Conservation (phyloP, 2,888 invertebrate genomes). For the Seira sanloemensis region DNA sequence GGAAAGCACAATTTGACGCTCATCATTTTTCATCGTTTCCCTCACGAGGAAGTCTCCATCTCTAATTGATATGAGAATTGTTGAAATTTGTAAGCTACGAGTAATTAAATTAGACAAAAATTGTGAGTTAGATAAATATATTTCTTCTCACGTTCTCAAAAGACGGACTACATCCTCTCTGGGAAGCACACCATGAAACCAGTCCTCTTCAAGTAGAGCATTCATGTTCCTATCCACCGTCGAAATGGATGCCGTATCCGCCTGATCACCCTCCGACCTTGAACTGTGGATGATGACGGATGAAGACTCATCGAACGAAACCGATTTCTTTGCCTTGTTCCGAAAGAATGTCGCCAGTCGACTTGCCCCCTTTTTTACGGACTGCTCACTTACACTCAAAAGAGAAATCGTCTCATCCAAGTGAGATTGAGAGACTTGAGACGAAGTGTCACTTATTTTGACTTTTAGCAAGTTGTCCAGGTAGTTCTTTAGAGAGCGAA, state of each 20-base stretch:
- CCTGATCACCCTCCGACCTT: conserved; percentile 48
- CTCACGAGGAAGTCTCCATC: conserved; percentile 97
- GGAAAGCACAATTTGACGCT: conserved; percentile 93
- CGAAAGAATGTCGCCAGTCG: conserved; percentile 67
- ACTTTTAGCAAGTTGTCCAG: conserved; percentile 65
- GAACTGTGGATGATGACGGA: conserved; percentile 39
- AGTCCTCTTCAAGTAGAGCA: conserved; percentile 87
- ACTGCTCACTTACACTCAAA: conserved; percentile 64
- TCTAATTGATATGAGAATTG: conserved; percentile 77
- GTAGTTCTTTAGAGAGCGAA: conserved; percentile 61
- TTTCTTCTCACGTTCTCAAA: conserved; percentile 78
- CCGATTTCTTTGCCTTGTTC: conserved; percentile 63
- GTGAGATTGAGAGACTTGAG: conserved; percentile 50
- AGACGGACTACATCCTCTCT: conserved; percentile 96
- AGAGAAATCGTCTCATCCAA: conserved; percentile 68
- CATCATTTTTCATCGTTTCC: conserved; percentile 93
- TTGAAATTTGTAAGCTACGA: background rate
- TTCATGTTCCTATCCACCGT: conserved; percentile 69
- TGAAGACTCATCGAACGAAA: conserved; percentile 69
- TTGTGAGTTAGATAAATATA: background rate
- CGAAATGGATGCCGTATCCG: conserved; percentile 57
- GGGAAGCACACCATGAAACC: conserved; percentile 96
- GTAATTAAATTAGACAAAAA: background rate
- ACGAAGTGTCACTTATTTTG: conserved; percentile 57
- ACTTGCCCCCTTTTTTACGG: conserved; percentile 63